A percentile compares a stretch with the other conserved stretches of the same genome.
These are phyloP conservation scores for Chironomus tepperi DNA, from an alignment of 1,140 invertebrate species.

Conservation along the genomic window DNA sequence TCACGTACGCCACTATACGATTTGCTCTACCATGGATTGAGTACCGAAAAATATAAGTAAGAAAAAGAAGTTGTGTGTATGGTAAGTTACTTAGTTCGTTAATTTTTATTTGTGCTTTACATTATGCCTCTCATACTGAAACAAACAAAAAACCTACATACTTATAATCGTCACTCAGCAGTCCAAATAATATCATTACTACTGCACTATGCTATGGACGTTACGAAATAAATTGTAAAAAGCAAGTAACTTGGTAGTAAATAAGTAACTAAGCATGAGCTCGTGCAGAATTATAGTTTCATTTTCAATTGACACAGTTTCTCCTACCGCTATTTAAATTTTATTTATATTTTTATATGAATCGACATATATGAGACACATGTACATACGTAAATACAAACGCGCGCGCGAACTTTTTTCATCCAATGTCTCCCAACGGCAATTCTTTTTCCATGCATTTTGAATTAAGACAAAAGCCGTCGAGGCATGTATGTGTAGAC, in stretches of 20 bases:
- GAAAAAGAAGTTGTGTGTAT: not conserved
- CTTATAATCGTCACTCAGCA: not conserved
- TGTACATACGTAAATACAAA: too few species aligned
- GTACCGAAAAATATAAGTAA: not conserved
- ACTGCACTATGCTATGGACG: not conserved
- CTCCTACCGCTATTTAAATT: not conserved
- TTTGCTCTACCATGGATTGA: not conserved
- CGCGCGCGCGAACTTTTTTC: too few species aligned
- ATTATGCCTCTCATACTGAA: not conserved
- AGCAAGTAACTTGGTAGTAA: not conserved
- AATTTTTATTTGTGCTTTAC: not conserved
- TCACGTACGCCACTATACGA: slow-evolving; percentile 12
- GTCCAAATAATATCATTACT: slow-evolving; percentile 5
- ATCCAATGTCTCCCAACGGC: too few species aligned
- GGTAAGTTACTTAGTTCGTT: not conserved
- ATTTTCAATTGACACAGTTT: slow-evolving; percentile 17
- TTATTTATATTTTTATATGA: too few species aligned
- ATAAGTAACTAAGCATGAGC: not conserved
- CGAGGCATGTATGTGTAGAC: too few species aligned
- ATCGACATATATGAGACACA: too few species aligned
- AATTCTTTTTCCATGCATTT: too few species aligned
- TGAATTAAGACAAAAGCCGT: too few species aligned
- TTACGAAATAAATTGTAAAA: slow-evolving; percentile 16
- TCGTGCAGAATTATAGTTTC: slow-evolving; percentile 16
- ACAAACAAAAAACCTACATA: not conserved